A percentile compares a stretch with the other conserved stretches of the same genome.
Conservation (phyloP, 1,140 invertebrate genomes). For the Hestina assimilis region DNA sequence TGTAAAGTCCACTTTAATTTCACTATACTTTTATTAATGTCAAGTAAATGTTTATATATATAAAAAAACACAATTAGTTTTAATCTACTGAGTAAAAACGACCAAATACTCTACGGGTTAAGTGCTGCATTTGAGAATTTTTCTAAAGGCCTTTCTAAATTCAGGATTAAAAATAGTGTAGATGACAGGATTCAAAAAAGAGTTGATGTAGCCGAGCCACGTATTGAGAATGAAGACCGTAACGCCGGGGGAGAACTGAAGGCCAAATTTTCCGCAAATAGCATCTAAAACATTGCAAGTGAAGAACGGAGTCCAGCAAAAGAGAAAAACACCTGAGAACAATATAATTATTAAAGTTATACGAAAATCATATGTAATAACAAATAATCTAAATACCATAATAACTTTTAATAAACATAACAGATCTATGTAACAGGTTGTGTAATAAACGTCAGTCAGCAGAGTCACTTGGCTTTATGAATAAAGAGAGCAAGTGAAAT, state of each 20-base stretch:
- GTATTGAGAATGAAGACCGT: conserved; percentile 96
- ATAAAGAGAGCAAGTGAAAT: too few species aligned
- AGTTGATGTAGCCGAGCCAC: conserved; percentile 99
- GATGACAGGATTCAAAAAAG: conserved; percentile 98
- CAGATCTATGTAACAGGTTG: too few species aligned
- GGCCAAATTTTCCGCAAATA: conserved; percentile 91
- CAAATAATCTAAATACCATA: too few species aligned
- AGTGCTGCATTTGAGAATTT: conserved; percentile 87
- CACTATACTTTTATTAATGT: too few species aligned
- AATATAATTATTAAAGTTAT: not conserved
- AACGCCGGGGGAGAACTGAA: conserved; percentile 90
- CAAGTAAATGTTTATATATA: not conserved
- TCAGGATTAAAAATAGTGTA: conserved; percentile 99
- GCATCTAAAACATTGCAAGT: conserved; percentile 98
- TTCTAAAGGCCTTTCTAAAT: conserved; percentile 99
- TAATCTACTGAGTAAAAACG: conserved; percentile 68
- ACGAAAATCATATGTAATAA: too few species aligned
- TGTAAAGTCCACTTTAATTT: too few species aligned
- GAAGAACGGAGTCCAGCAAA: conserved; percentile 99
- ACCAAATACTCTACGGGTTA: conserved; percentile 75
- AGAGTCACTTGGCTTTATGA: too few species aligned
- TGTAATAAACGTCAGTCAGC: too few species aligned
- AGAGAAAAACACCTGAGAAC: conserved; percentile 90
- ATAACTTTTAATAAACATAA: too few species aligned
- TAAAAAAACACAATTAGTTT: too few species aligned